Conservation (phyloP, 2,888 invertebrate genomes). For the Synergus gifuensis region DNA sequence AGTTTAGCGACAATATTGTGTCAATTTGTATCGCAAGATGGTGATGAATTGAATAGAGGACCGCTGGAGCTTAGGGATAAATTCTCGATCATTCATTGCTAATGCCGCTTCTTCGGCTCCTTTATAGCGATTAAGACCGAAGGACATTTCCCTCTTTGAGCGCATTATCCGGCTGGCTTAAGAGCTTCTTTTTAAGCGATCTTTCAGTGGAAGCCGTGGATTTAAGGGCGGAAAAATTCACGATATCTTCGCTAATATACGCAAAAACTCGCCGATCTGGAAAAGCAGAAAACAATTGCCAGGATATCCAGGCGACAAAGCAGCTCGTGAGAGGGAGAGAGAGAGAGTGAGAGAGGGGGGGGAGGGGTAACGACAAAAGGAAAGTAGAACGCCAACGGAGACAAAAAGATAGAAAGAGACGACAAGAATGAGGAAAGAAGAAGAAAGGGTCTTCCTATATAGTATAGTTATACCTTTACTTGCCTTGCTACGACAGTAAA, state of each 20-base stretch:
- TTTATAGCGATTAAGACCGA: slow-evolving; percentile 44
- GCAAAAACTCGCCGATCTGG: slow-evolving; percentile 54
- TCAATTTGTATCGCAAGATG: slow-evolving; percentile 28
- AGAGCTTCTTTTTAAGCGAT: slow-evolving; percentile 45
- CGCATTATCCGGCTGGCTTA: slow-evolving; percentile 47
- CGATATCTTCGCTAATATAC: slow-evolving; percentile 61
- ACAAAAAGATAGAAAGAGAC: slow-evolving; percentile 34
- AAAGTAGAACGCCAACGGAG: slow-evolving; percentile 25
- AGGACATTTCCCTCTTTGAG: slow-evolving; percentile 49
- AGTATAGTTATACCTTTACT: slow-evolving; percentile 15
- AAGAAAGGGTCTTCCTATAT: slow-evolving; percentile 47
- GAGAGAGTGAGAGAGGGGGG: background rate
- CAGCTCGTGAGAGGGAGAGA: background rate
- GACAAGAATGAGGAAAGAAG: slow-evolving; percentile 38
- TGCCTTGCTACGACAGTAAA: slow-evolving; percentile 23
- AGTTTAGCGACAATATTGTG: slow-evolving; percentile 11
- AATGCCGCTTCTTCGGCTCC: slow-evolving; percentile 28
- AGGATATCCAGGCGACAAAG: slow-evolving; percentile 41
- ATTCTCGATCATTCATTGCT: slow-evolving; percentile 34
- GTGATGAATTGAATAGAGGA: slow-evolving; percentile 21
- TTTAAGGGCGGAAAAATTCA: slow-evolving; percentile 44
- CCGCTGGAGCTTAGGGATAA: background rate
- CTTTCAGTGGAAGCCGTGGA: slow-evolving; percentile 36
- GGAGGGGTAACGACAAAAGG: slow-evolving; percentile 22
- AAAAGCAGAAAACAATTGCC: slow-evolving; percentile 60